These are phyloP conservation scores for Cecidostiba fungosa DNA, from an alignment of 2,888 invertebrate genomes.

Conservation along the genomic window DNA sequence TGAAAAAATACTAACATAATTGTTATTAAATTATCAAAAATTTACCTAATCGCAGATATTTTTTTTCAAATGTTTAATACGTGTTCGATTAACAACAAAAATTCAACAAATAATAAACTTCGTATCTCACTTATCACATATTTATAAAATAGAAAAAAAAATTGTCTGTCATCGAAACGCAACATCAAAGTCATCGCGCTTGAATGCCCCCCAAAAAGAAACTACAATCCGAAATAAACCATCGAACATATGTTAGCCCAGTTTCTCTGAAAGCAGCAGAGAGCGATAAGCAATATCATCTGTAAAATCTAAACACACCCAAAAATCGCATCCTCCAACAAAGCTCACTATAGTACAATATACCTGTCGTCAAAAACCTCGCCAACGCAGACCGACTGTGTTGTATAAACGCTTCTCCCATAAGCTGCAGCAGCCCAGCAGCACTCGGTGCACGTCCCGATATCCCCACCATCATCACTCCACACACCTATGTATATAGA, in stretches of 20 bases:
- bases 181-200: too few relatives aligned
- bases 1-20: too few relatives aligned
- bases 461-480: background rate
- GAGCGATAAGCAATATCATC: background rate
- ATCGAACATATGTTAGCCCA: background rate
- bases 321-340: background rate
- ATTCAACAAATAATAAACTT: too few relatives aligned
- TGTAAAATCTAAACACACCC: background rate
- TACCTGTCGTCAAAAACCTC: constrained; percentile 6
- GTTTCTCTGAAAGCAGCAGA: background rate
- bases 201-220: background rate
- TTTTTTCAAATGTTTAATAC: background rate
- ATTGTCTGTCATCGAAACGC: background rate
- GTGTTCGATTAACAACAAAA: too few relatives aligned
- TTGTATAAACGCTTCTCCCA: background rate
- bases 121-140: too few relatives aligned
- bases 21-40: background rate
- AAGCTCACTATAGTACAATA: background rate
- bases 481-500: too few relatives aligned
- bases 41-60: background rate
- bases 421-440: background rate
- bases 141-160: background rate
- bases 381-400: background rate
- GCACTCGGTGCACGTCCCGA: background rate
- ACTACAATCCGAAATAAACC: background rate